Percentiles rank a stretch among this genome's conserved stretches.
phyloP scores from a whole-genome alignment of 2,888 invertebrate species.

The Drosophila prostipennis region DNA sequence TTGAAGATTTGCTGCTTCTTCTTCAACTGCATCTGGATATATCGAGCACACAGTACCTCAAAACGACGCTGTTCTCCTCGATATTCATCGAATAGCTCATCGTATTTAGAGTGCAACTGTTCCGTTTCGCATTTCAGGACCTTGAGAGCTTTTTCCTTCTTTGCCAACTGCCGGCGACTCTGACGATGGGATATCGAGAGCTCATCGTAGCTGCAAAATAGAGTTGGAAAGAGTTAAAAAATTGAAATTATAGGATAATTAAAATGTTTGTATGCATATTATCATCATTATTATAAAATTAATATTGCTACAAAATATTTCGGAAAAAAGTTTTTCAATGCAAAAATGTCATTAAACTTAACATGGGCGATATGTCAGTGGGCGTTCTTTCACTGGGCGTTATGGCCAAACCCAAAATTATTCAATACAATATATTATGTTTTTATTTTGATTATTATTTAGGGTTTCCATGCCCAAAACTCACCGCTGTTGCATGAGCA shows the following conservation, averaged over 20 bases:
- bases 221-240: too few species aligned
- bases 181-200: slow-evolving; percentile 74
- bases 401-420: too few species aligned
- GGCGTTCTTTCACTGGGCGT: too few species aligned
- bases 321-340: too few species aligned
- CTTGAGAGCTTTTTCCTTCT: slow-evolving; percentile 74
- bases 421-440: too few species aligned
- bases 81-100: slow-evolving; percentile 72
- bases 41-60: slow-evolving; percentile 72
- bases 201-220: slow-evolving; percentile 75
- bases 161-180: slow-evolving; percentile 75
- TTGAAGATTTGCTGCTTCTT: slow-evolving; percentile 76
- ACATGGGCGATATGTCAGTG: too few species aligned
- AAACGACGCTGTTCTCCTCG: slow-evolving; percentile 69
- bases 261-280: too few species aligned
- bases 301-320: too few species aligned
- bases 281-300: too few species aligned
- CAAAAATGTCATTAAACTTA: too few species aligned
- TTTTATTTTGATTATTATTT: too few species aligned
- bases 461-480: slow-evolving; percentile 10
- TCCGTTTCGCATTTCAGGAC: slow-evolving; percentile 71
- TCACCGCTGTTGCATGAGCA: slow-evolving; percentile 80
- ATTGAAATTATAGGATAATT: too few species aligned
- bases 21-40: slow-evolving; percentile 71
- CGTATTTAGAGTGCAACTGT: slow-evolving; percentile 70